Base-by-base conservation (phyloP, 1,140 invertebrate species). In the Zaprionus vittiger region DNA sequence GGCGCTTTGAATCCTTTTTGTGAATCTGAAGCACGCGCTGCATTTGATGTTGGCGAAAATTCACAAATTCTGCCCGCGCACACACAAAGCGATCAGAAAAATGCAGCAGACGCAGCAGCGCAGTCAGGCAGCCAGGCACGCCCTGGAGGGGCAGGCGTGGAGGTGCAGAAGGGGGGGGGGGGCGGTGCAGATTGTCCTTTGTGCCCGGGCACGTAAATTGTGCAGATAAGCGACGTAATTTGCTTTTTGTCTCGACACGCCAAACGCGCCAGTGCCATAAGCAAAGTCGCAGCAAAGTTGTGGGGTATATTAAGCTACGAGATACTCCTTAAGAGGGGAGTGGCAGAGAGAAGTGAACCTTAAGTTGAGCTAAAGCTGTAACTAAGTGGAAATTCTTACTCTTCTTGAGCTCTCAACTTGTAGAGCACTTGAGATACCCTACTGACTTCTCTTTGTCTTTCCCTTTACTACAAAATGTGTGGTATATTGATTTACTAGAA, bases 11-110 rank as follows among this genome's bases (percentile, higher is more conserved):
- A 82, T 85, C 77, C 85, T 82, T 69, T 89, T 89, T 47, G 41
- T 47, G 85, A 89, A 90, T 85, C 81, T 80, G 61, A 66, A 74
- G 62, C 77, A 69, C 64, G 69, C 81, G 75, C 71, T 90, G 84
- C 81, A 89, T 83, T 87, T 89, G 64, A 83, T 83, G 80, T 89
- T 83, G 78, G 63, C 67, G 24, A 38, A 74, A 87, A 87, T 80
- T 86, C 73, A 67, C 62, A 81, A 85, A 84, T 81, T 81, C 73
- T 77, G 24, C 41, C 41, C 41, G 41, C 41, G 37, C 37, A n/a
- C 41, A 17, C 47, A 56, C 47, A 52, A 52, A 52, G 47, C 47
- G 47, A 4, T 0, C 17, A 24, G 47, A 52, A 52, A 52, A 52
- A 52, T 52, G 47, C 47, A 52, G 47, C 47, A 49, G 47, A 47